These are phyloP conservation scores for Atta colombica DNA, from an alignment of 1,140 invertebrate genomes.

Conservation along the genomic window DNA sequence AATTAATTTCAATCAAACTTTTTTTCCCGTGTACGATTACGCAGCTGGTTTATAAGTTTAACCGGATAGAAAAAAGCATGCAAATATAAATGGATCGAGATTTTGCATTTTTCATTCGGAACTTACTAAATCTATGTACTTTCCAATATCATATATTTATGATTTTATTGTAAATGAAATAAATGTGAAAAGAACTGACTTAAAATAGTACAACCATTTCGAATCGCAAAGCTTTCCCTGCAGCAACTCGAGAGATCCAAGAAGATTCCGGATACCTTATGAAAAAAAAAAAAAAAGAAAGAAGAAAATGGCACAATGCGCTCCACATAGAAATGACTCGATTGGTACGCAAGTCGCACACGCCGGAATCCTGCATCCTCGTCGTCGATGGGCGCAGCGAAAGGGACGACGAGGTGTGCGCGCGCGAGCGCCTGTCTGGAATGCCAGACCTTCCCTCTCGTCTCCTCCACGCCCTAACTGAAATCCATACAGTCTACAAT, in stretches of 20 bases:
- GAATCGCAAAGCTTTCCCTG: not conserved
- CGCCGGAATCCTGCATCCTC: not conserved
- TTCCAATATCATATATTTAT: not conserved
- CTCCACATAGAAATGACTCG: conserved; percentile 34
- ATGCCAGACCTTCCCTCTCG: conserved; percentile 34
- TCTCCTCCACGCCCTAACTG: conserved; percentile 12
- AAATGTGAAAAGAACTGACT: not conserved
- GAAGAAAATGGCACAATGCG: not conserved
- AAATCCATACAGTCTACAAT: conserved; percentile 48
- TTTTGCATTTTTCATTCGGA: not conserved
- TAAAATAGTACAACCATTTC: conserved; percentile 5
- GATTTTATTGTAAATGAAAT: not conserved
- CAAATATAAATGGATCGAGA: not conserved
- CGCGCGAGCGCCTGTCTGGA: conserved; percentile 22
- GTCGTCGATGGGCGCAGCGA: conserved; percentile 39
- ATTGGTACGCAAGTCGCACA: conserved; percentile 45
- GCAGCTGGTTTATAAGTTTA: no score
- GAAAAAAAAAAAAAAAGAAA: not conserved
- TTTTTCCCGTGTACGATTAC: no score
- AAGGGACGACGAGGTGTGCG: conserved; percentile 34
- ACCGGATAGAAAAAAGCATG: not conserved
- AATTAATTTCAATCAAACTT: no score
- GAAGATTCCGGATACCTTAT: not conserved
- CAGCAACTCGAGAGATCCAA: no score
- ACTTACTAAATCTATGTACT: not conserved